Percentiles rank a stretch among this genome's conserved stretches.
phyloP scores from a whole-genome alignment of 2,797 vertebrate genomes.

The Margarornis squamiger region DNA sequence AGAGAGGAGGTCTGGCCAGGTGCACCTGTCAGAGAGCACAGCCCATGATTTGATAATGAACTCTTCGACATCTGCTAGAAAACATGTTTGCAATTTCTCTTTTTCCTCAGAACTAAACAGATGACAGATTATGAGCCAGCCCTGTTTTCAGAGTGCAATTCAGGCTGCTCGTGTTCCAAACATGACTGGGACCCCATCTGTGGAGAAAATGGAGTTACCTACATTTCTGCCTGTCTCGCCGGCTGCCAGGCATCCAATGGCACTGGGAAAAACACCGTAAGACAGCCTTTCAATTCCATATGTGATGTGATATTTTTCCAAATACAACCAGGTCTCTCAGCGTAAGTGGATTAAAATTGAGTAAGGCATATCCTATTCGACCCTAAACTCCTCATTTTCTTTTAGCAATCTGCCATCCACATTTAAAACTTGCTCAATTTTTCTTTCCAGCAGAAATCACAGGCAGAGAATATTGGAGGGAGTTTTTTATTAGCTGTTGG shows the following conservation, averaged over 20 bases:
- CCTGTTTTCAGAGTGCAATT: conserved; percentile 87
- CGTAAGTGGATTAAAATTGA: background rate
- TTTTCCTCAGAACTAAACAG: conserved; percentile 73
- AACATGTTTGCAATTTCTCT: background rate
- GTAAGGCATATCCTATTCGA: background rate
- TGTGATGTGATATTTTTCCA: background rate
- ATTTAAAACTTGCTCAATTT: background rate
- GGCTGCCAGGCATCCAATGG: conserved; percentile 83
- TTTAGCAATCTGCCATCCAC: background rate
- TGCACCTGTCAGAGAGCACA: background rate
- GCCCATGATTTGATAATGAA: background rate
- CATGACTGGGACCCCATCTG: conserved; percentile 91
- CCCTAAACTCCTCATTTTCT: background rate
- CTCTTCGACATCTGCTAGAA: background rate
- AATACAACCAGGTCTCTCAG: background rate
- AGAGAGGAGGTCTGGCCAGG: background rate
- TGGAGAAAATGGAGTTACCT: conserved; percentile 89
- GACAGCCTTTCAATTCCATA: background rate
- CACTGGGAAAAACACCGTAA: conserved; percentile 83
- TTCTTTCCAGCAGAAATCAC: background rate
- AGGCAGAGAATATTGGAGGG: background rate
- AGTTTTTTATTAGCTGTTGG: background rate
- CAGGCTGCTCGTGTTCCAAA: conserved; percentile 82
- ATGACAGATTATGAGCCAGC: conserved; percentile 70
- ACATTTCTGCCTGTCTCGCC: conserved; percentile 88